Conservation (phyloP, 2,888 invertebrate genomes). For the Erebia aethiops region DNA sequence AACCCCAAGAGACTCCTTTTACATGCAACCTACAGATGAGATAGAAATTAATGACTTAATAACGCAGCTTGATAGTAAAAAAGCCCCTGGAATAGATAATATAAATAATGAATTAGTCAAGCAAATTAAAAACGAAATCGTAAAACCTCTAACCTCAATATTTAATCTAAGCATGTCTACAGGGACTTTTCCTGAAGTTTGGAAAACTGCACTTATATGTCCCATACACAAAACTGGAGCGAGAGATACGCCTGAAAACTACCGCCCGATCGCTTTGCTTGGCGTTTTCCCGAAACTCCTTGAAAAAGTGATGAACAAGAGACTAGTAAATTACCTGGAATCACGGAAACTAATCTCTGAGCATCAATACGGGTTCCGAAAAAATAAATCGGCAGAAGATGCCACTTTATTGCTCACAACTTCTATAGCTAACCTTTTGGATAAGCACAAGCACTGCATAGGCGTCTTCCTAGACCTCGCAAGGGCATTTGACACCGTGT, state of each 20-base stretch:
- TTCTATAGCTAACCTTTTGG: slow-evolving; percentile 18
- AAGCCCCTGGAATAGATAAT: too few relatives aligned
- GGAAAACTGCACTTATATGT: slow-evolving; percentile 26
- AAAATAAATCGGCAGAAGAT: slow-evolving; percentile 32
- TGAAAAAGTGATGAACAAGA: slow-evolving; percentile 16
- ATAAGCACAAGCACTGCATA: slow-evolving; percentile 18
- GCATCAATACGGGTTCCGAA: slow-evolving; percentile 34
- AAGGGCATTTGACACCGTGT: slow-evolving; percentile 34
- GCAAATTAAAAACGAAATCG: too few relatives aligned
- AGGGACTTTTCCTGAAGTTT: slow-evolving; percentile 28
- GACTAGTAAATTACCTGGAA: slow-evolving; percentile 28
- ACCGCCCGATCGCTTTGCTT: slow-evolving; percentile 20
- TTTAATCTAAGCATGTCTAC: slow-evolving; percentile 24
- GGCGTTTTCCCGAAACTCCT: slow-evolving; percentile 8
- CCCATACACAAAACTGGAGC: slow-evolving; percentile 33
- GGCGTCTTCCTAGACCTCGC: slow-evolving; percentile 33
- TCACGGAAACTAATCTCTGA: slow-evolving; percentile 25
- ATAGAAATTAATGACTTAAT: too few relatives aligned
- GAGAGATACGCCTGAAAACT: slow-evolving; percentile 21
- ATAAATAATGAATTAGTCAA: too few relatives aligned
- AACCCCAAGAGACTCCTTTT: too few relatives aligned
- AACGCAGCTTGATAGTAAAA: too few relatives aligned
- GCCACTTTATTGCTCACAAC: slow-evolving; percentile 23
- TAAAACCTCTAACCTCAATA: slow-evolving; percentile 10
- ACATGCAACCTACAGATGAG: too few relatives aligned